Percentiles rank a stretch among this genome's conserved stretches.
phyloP scores from a whole-genome alignment of 2,797 vertebrate genomes.

The Scolopax bukidnonensis region DNA sequence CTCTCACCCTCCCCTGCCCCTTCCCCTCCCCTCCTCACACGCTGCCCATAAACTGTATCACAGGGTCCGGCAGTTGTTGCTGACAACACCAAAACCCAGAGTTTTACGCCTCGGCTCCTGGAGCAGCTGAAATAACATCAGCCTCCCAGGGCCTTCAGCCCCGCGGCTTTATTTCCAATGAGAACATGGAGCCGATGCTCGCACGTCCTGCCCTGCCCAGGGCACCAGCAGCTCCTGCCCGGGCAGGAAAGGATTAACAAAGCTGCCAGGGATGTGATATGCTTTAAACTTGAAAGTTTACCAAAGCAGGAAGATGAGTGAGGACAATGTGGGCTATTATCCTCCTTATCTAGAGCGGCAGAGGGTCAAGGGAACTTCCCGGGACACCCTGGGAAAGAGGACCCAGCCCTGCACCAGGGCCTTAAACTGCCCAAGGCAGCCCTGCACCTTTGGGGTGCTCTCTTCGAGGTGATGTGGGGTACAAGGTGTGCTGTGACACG shows the following conservation, averaged over 20 bases:
- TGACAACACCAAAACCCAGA: conserved; percentile 52
- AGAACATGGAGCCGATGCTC: not conserved
- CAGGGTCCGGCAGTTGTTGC: not conserved
- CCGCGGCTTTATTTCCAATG: not conserved
- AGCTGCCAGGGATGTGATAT: not conserved
- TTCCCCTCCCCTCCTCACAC: conserved; percentile 1
- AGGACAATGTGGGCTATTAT: conserved; percentile 37
- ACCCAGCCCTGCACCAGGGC: not conserved
- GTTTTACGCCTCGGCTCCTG: conserved; percentile 9
- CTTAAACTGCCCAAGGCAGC: not conserved
- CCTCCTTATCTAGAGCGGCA: not conserved
- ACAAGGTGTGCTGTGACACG: not conserved
- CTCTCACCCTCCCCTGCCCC: not conserved
- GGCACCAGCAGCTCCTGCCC: conserved; percentile 7
- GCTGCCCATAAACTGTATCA: not conserved
- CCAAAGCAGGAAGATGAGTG: conserved; percentile 12
- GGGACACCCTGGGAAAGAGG: not conserved
- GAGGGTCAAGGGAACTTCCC: conserved; percentile 18
- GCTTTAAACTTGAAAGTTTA: conserved; percentile 7
- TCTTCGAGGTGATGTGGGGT: accelerated
- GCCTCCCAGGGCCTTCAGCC: not conserved
- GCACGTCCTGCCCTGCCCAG: not conserved
- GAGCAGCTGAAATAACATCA: conserved; percentile 59
- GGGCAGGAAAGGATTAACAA: conserved; percentile 45
- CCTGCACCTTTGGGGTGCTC: accelerated